Conservation (phyloP, 2,113 vertebrate species). For the Dromaius novaehollandiae region DNA sequence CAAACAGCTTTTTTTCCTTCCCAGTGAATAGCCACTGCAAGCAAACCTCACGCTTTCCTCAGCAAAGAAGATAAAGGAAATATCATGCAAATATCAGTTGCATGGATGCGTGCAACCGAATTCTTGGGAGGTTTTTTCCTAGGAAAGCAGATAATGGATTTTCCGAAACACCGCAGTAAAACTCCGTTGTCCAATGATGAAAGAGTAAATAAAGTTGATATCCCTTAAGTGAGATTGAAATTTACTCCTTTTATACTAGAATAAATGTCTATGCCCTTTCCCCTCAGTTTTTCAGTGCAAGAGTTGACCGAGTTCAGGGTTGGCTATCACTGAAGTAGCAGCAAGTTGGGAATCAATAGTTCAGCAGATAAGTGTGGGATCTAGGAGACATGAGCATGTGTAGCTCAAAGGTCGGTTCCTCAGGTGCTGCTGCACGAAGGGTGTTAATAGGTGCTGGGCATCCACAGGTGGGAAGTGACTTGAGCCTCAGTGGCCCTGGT, state of each 20-base stretch:
- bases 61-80: background rate
- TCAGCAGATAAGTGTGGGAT: background rate
- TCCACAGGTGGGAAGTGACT: background rate
- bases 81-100: background rate
- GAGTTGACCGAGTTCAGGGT: background rate
- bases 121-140: background rate
- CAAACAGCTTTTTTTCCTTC: constrained; percentile 54
- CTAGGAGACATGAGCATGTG: background rate
- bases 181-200: background rate
- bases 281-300: background rate
- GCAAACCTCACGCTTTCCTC: background rate
- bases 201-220: background rate
- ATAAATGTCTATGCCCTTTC: background rate
- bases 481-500: background rate
- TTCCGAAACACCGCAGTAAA: background rate
- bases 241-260: background rate
- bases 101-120: background rate
- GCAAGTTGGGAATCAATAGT: background rate
- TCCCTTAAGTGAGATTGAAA: background rate
- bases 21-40: background rate
- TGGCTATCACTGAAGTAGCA: background rate
- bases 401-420: background rate
- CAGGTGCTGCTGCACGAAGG: fast-evolving
- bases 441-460: background rate
- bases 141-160: background rate